These are phyloP conservation scores for Cossypha dichroa DNA, from an alignment of 2,797 vertebrate genomes.

Conservation along the genomic window DNA sequence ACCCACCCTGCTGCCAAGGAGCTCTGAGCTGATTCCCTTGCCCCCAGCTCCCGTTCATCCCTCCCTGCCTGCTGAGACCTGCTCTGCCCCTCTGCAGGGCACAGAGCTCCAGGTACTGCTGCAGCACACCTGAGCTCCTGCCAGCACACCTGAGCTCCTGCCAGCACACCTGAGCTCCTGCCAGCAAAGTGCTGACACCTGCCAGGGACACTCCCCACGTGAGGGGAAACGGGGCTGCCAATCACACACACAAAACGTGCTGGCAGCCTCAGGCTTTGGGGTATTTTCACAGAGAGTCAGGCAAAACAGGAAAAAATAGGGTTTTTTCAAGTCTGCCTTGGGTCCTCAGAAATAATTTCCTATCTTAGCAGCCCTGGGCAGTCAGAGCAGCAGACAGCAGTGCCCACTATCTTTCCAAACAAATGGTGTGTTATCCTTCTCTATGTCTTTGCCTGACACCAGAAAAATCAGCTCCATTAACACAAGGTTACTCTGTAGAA, in stretches of 20 bases:
- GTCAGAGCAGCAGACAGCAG: neutral
- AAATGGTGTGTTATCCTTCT: neutral
- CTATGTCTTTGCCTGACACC: neutral
- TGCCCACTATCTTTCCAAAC: neutral
- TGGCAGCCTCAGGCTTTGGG: neutral
- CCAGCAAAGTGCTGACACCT: neutral
- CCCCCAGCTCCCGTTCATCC: neutral
- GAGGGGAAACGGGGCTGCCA: neutral
- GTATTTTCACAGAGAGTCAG: neutral
- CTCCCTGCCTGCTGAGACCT: neutral
- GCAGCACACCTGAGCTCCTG: too few relatives aligned
- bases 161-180: neutral
- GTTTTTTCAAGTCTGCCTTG: neutral
- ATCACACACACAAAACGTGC: neutral
- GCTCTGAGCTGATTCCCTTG: neutral
- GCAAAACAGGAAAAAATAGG: neutral
- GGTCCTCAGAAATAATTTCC: neutral
- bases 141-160: too few relatives aligned
- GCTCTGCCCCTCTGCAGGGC: neutral
- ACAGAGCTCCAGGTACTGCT: neutral
- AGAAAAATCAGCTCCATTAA: conserved; percentile 33
- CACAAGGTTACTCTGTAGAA: conserved; percentile 7
- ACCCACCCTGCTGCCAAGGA: neutral
- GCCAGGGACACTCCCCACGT: neutral
- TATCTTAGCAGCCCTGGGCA: neutral